A percentile compares a stretch with the other conserved stretches of the same genome.
These are phyloP conservation scores for Kryptopterus vitreolus DNA, from an alignment of 2,797 vertebrate genomes.

Conservation along the genomic window DNA sequence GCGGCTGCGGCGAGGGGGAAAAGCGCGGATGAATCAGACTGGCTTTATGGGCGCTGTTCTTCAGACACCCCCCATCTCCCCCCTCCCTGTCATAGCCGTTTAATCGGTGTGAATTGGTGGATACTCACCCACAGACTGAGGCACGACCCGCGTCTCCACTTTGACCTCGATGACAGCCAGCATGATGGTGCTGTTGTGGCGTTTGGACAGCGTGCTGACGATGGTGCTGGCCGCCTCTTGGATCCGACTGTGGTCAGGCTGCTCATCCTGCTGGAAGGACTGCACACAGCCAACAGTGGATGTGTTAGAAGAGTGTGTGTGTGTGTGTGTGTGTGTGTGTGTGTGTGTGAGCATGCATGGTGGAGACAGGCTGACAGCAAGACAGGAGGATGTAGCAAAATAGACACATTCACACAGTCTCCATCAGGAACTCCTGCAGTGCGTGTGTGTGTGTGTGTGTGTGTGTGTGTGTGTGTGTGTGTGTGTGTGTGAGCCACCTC, in stretches of 20 bases:
- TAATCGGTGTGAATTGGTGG: slow-evolving; percentile 29
- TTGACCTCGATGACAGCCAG: slow-evolving; percentile 92
- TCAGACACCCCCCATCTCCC: slow-evolving; percentile 26
- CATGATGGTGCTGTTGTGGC: slow-evolving; percentile 91
- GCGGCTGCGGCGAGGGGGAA: background rate
- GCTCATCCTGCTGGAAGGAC: slow-evolving; percentile 87
- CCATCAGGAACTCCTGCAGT: background rate
- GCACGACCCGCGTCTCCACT: slow-evolving; percentile 85
- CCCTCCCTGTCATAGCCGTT: slow-evolving; percentile 36
- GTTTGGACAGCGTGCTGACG: slow-evolving; percentile 84
- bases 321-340: background rate
- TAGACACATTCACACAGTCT: too few species aligned
- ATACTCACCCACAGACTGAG: slow-evolving; percentile 75
- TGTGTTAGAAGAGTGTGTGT: slow-evolving; percentile 4
- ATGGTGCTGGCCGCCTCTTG: slow-evolving; percentile 85
- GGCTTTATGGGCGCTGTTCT: slow-evolving; percentile 37
- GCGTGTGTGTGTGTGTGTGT: too few species aligned
- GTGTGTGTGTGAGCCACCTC: background rate
- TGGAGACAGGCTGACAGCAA: slow-evolving; percentile 1
- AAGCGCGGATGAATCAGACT: slow-evolving; percentile 35
- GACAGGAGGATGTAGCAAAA: background rate
- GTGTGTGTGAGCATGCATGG: background rate
- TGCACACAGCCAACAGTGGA: slow-evolving; percentile 57
- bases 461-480: too few species aligned
- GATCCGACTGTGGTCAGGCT: slow-evolving; percentile 84